These are phyloP conservation scores for Hyperopisus bebe DNA, from an alignment of 2,113 vertebrate species.

Conservation along the genomic window DNA sequence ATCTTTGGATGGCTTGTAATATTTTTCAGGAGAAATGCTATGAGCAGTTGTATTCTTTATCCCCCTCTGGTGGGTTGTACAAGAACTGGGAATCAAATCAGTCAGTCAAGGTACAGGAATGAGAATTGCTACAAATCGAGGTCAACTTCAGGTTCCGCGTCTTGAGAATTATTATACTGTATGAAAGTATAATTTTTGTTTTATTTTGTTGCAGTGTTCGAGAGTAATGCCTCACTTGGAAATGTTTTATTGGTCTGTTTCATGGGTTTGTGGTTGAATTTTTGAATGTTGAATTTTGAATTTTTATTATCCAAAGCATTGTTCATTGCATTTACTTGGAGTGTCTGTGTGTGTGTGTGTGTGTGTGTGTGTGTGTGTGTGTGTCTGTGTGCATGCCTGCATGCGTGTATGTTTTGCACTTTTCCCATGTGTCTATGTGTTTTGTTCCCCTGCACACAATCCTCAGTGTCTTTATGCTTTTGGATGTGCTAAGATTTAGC, in stretches of 20 bases:
- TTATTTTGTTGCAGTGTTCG: not conserved
- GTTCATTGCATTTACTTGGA: not conserved
- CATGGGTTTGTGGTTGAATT: not conserved
- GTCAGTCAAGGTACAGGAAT: not conserved
- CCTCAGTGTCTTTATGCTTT: not conserved
- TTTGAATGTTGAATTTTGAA: not conserved
- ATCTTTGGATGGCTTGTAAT: not conserved
- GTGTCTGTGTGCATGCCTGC: not conserved
- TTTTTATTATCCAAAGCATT: not conserved
- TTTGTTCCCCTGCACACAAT: not conserved
- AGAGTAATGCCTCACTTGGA: not conserved
- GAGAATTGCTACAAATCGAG: not conserved
- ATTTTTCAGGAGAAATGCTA: not conserved
- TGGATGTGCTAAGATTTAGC: not conserved
- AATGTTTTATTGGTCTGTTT: not conserved
- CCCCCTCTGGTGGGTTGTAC: constrained; percentile 3
- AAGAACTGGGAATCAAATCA: not conserved
- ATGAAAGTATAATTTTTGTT: not conserved
- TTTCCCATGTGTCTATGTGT: not conserved
- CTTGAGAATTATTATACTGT: not conserved
- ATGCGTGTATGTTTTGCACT: not conserved
- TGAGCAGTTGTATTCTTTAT: not conserved
- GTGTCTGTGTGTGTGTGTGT: not conserved
- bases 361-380: not conserved
- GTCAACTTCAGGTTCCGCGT: not conserved